phyloP scores from a whole-genome alignment of 2,797 vertebrate genomes.

The Morus bassanus region DNA sequence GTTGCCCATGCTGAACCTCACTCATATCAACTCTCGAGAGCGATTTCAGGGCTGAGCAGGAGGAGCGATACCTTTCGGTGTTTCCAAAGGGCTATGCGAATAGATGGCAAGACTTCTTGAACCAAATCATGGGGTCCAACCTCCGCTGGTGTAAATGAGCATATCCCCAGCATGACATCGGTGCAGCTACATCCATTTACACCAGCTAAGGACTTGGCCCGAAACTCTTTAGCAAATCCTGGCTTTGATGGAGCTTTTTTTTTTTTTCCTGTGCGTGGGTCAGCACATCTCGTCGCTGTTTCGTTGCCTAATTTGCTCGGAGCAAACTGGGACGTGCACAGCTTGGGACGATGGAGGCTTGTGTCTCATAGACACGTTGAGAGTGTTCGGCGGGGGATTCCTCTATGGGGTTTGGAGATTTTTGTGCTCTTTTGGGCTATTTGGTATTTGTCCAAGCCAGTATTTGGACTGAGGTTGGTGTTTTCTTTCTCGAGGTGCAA shows the following conservation, averaged over 20 bases:
- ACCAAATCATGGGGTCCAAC: neutral
- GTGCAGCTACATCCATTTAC: neutral
- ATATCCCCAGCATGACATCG: neutral
- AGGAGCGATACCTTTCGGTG: neutral
- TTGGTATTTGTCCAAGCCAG: neutral
- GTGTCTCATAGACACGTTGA: neutral
- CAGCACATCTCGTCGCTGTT: neutral
- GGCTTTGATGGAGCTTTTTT: neutral
- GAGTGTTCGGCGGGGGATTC: neutral
- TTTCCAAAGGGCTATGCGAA: constrained; percentile 48
- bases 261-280: neutral
- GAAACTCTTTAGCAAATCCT: neutral
- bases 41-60: neutral
- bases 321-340: neutral
- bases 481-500: neutral
- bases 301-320: neutral
- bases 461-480: neutral
- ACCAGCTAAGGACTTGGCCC: neutral
- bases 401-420: neutral
- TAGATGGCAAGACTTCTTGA: neutral
- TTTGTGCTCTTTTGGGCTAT: neutral
- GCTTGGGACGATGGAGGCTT: neutral
- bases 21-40: neutral
- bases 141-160: neutral
- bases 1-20: neutral